Percentiles rank a stretch among this genome's conserved stretches.
These are phyloP conservation scores for Zaprionus davidi DNA, from an alignment of 1,140 invertebrate species.

Conservation along the genomic window DNA sequence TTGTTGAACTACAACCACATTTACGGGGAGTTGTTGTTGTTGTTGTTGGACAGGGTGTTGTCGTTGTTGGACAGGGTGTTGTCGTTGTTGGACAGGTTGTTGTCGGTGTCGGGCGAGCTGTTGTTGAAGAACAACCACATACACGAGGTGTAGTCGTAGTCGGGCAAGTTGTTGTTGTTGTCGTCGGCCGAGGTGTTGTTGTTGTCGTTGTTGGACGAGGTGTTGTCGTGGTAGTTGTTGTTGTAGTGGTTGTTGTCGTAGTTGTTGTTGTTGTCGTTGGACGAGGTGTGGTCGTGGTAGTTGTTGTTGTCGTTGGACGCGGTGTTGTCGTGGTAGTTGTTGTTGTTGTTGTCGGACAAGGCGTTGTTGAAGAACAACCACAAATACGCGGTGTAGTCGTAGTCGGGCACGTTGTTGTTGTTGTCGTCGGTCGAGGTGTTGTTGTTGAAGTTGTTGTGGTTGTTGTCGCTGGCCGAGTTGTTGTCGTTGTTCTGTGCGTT, in stretches of 20 bases:
- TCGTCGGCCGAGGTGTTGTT: background rate
- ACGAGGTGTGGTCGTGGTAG: background rate
- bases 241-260: no score
- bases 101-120: background rate
- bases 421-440: background rate
- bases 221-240: background rate
- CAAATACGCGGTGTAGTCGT: background rate
- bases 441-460: background rate
- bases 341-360: background rate
- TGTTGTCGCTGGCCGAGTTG: background rate
- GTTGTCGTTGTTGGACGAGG: background rate
- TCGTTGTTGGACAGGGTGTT: conserved; percentile 4
- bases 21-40: conserved; percentile 2
- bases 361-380: background rate
- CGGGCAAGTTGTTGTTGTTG: background rate
- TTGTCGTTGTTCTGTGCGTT: background rate
- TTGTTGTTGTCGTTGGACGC: background rate
- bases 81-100: background rate
- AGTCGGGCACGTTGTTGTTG: background rate
- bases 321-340: no score
- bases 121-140: background rate
- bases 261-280: background rate
- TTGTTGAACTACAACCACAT: background rate
- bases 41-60: background rate
- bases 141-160: background rate